Evolutionary conservation across 2,888 invertebrate species (phyloP).

Genomic region (Koerneria pararmatus): DNA sequence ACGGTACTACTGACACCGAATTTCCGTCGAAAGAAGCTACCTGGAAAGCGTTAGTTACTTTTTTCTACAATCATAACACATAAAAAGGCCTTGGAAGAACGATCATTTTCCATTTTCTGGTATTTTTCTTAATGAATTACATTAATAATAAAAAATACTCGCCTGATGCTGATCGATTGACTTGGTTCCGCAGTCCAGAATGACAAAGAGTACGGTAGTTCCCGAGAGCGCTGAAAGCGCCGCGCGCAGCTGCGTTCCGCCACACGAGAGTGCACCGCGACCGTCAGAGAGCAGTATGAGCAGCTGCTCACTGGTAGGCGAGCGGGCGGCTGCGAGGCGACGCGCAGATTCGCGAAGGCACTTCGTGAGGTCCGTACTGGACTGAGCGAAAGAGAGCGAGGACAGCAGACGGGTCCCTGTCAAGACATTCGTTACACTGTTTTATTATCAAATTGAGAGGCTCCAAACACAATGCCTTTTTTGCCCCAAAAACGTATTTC

Average conservation of each 20-base stretch:
- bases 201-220: conserved; percentile 88
- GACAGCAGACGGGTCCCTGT: conserved; percentile 58
- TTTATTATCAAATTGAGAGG: too few relatives aligned
- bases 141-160: too few relatives aligned
- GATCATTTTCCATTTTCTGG: too few relatives aligned
- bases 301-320: conserved; percentile 70
- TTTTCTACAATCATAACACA: conserved; percentile 90
- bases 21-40: conserved; percentile 72
- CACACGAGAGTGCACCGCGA: conserved; percentile 80
- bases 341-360: conserved; percentile 34
- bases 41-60: conserved; percentile 86
- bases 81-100: conserved; percentile 88
- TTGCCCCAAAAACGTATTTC: too few relatives aligned
- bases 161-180: conserved; percentile 89
- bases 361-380: conserved; percentile 28
- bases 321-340: conserved; percentile 30
- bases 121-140: too few relatives aligned
- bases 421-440: too few relatives aligned
- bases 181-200: conserved; percentile 88
- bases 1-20: conserved; percentile 69
- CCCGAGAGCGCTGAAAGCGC: conserved; percentile 61
- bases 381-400: conserved; percentile 9
- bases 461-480: too few relatives aligned
- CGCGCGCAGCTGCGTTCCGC: conserved; percentile 65
- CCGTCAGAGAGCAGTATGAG: conserved; percentile 92